Base-by-base conservation (phyloP, 1,140 invertebrate genomes). In the Procambarus virginalis region DNA sequence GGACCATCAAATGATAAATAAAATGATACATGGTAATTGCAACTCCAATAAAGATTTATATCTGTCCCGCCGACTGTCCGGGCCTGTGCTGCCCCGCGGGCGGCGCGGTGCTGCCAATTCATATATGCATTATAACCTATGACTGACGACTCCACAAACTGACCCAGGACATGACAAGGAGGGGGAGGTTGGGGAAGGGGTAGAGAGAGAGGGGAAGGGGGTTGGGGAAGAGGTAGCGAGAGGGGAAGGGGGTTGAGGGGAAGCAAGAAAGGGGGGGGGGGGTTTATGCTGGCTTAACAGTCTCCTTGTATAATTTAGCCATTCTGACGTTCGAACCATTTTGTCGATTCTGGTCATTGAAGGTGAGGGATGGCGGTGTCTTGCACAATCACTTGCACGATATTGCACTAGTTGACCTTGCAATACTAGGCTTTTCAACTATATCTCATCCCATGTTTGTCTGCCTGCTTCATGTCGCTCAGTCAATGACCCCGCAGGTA, bases 1-100 rank as follows among this genome's bases (percentile, higher is more conserved):
- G 81, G 81, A 83, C 81, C 81, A 83, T 83, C 81, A 83, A 83
- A 83, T 83, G 81, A 83, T 83, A 83, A 68, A 83, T 83, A 83
- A 83, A 83, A 83, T 70, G 81, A 83, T 83, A 83, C 81, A 83
- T 83, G 81, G 81, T 83, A 83, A 83, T 83, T 83, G 81, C 60
- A 70, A 64, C 58, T 48, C 64, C 81, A 68, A 83, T 83, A 83
- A 83, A 83, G 81, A 83, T 83, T 64, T 83, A 70, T 83, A 83
- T 83, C 81, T 68, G 60, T 48, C 81, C 48, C 78, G 78, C 78
- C 49, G 78, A 80, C 78, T 55, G 22, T 80, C 55, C 20, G 49
- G 78, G 48, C 49, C 78, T n/a, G 46, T 22, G 17, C 45, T 55
- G n/a, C n/a, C 77, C 48, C 78, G 17, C 49, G 55, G 78, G 78